Base-by-base conservation (phyloP, 2,888 invertebrate genomes). In the Pseudeuparius sepicola region DNA sequence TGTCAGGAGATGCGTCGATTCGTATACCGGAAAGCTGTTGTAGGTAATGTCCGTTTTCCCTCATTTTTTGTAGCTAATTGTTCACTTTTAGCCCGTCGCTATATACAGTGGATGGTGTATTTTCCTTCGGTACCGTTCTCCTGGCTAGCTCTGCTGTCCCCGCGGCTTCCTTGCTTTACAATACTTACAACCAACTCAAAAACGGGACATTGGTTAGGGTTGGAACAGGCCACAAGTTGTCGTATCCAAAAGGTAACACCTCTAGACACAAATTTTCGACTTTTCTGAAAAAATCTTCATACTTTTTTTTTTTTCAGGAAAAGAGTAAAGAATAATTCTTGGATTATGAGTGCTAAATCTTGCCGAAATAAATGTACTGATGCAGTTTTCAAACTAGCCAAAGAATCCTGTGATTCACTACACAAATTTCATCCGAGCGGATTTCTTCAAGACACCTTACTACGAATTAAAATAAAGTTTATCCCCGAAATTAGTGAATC, bases 321-420 rank as follows among this genome's bases (percentile, higher is more conserved):
- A 10, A 36, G 41, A 2, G 13, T 40, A 6, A 43, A 42, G 18
- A 46, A 37, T 27, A 41, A 31, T 18, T 48, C 45, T n/a, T 48
- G 48, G 49, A 45, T 49, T 35, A 35, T 49, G 14, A 49, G 46
- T 30, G 30, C 43, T 6, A 34, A 42, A 30, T 41, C 46, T 12
- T 43, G 45, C 23, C 36, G 47, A 9, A 41, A 39, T 29, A 45
- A 40, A 33, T 49, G 44, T 29, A 45, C 48, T 3, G 44, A 47
- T 12, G 48, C 48, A 3, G 32, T 49, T 13, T 41, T 31, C 23
- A 40, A 27, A 27, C 33, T 49, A 14, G 47, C 48, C 2, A 41
- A 44, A 18, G 41, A 42, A 13, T 42, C 43, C 9, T 38, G 36
- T 12, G 44, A 44, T 9, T 47, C 47, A 7, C 18, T 47, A n/a